Conservation (phyloP, 1,140 invertebrate species). For the Triops longicaudatus region DNA sequence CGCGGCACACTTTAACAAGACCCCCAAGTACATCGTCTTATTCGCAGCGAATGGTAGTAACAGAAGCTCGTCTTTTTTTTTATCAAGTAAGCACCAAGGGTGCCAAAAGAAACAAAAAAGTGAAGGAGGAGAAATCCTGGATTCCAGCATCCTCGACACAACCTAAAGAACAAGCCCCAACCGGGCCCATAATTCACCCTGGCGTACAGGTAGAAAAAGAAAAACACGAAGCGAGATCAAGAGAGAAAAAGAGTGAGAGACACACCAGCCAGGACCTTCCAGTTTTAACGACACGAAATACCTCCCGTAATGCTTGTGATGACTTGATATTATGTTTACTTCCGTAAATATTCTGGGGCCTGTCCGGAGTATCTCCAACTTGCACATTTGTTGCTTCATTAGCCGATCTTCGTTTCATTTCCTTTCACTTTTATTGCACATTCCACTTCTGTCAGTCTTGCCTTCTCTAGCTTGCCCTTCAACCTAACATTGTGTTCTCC, state of each 20-base stretch:
- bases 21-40: neutral
- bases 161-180: neutral
- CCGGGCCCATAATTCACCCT: constrained; percentile 10
- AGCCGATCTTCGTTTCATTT: neutral
- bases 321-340: neutral
- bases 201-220: neutral
- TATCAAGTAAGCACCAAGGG: neutral
- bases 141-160: neutral
- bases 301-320: neutral
- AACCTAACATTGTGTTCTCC: neutral
- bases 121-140: neutral
- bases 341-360: neutral
- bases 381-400: neutral
- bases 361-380: neutral
- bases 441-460: neutral
- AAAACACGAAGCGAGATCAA: neutral
- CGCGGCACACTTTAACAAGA: too few species aligned
- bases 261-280: neutral
- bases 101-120: neutral
- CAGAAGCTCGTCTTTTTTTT: neutral
- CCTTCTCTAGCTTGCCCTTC: neutral
- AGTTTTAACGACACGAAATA: neutral
- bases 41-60: neutral
- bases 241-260: neutral
- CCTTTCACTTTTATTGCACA: neutral